phyloP scores from a whole-genome alignment of 2,113 vertebrate genomes.

The Indicator maculatus region DNA sequence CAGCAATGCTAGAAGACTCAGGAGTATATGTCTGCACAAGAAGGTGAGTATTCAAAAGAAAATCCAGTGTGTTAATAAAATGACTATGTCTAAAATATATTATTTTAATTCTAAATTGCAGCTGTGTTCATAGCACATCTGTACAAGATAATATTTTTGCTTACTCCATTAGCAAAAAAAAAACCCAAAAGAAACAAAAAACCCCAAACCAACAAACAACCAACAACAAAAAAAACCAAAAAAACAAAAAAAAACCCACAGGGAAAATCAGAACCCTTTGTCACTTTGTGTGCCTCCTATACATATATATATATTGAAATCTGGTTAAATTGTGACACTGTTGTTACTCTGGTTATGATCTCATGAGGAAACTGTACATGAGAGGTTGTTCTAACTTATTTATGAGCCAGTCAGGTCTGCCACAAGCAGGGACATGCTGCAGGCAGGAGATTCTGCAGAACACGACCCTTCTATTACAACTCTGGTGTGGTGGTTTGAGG shows the following conservation, averaged over 20 bases:
- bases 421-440: background rate
- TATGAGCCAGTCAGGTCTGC: background rate
- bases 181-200: too few species aligned
- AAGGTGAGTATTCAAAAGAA: slow-evolving; percentile 72
- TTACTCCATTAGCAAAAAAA: background rate
- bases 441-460: background rate
- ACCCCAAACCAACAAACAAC: too few species aligned
- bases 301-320: background rate
- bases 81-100: background rate
- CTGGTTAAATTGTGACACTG: background rate
- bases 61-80: background rate
- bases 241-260: background rate
- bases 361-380: background rate
- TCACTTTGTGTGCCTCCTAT: background rate
- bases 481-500: too few species aligned
- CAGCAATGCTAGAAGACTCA: slow-evolving; percentile 79
- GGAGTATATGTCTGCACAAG: slow-evolving; percentile 84
- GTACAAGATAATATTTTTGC: background rate
- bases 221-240: too few species aligned
- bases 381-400: background rate
- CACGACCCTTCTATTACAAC: fast-evolving
- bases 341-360: fast-evolving
- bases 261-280: background rate
- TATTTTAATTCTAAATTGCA: background rate
- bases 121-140: background rate